Base-by-base conservation (phyloP, 2,888 invertebrate genomes). In the Sphecodes monilicornis region DNA sequence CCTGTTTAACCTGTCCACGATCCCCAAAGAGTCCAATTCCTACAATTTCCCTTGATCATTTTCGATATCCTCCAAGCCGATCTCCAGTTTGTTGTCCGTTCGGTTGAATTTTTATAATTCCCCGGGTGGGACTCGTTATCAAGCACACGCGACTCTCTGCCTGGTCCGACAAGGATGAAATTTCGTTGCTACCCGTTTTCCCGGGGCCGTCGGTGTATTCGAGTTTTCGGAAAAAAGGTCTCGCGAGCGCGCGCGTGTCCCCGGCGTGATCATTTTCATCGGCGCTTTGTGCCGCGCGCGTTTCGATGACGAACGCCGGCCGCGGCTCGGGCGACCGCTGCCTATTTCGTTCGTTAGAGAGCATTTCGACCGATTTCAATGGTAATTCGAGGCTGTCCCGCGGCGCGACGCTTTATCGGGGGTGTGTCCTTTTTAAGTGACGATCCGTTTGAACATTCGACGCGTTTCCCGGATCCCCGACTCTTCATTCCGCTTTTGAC, bases 351-450 rank as follows among this genome's bases (percentile, higher is more conserved):
- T 83, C 83, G 83, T 79, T 77, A 83, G 84, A 83, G 85, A 79
- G 76, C 80, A 77, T 78, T 85, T 84, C 77, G 79, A 77, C 80
- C 74, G 74, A 77, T 76, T 84, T 84, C 80, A 79, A 85, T 85
- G 85, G 85, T 85, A 84, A 84, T 85, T 85, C 85, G 76, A 76
- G 71, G 76, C 78, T 76, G 83, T 85, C 78, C 72, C 76, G 60
- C 60, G 75, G 60, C 76, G 72, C 84, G 80, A 85, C 83, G 85
- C 76, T 85, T 85, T 85, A 85, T 84, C 85, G 84, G 79, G 32
- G 66, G 74, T 78, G 83, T 79, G 85, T 85, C 79, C 83, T 83
- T 85, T 85, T 85, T 83, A 85, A 76, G 79, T 83, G 76, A 85
- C 85, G 83, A 85, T 84, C 77, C 84, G 79, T 85, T 85, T 84